Base-by-base conservation (phyloP, 37 sponge, comb jelly and placozoan genomes). In the Tethya wilhelma region DNA sequence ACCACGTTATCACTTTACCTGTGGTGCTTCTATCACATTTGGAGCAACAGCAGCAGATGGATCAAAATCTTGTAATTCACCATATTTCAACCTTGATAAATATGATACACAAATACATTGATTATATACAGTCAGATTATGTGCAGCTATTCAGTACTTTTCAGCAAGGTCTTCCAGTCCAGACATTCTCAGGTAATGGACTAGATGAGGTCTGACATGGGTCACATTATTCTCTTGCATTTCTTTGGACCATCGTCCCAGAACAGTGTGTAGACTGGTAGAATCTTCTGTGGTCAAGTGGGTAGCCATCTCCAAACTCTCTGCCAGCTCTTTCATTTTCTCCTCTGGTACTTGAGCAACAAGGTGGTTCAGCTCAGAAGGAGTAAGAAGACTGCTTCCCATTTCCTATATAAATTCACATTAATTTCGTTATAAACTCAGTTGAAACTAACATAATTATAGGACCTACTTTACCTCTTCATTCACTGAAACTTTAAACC, bases 161-260 rank as follows among this genome's bases (percentile, higher is more conserved):
- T 62, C 44, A 40, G 64, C 63, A 23, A 39, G 39, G 25, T 38
- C 30, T 28, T 43, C 3, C 64, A 63, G 32, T n/a, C 39, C 64
- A 4, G 63, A 38, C 41, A 29, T 63, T 38, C 22, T 62, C 1
- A 76, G 77, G 25, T 76, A 31, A 32, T 76, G 77, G 14, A 76
- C 42, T 25, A 76, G 44, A 44, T 38, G 59, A 44, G 77, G 28
- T 23, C 44, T 41, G n/a, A n/a, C n/a, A 63, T 26, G 23, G 25
- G 42, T 26, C 0, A 76, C 11, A 1, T 31, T 31, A 40, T 53
- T 9, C 36, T 42, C 0, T 44, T 62, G 19, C 63, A 62, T 62
- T 41, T 76, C 77, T n/a, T 23, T 1, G 2, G 12, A 19, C 77
- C 77, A 76, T 11, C 62, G 29, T 28, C 28, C 12, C 40, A 76